Conservation (phyloP, 2,888 invertebrate species). For the Belgica antarctica region DNA sequence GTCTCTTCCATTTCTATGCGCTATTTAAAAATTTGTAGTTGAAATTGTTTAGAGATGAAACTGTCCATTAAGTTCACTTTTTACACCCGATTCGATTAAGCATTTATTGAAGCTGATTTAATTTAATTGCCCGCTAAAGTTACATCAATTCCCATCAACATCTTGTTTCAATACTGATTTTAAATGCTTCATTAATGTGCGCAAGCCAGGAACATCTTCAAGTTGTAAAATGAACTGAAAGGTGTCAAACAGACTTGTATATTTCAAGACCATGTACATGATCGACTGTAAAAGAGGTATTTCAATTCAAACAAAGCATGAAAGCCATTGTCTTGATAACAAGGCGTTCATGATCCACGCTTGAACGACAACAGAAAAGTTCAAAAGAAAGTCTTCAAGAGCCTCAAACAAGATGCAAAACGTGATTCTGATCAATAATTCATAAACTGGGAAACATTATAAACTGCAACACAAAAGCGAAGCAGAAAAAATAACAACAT, state of each 20-base stretch:
- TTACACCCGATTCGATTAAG: background rate
- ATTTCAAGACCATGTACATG: too few species aligned
- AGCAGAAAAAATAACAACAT: slow-evolving; percentile 30
- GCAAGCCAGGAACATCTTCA: background rate
- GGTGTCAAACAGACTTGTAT: too few species aligned
- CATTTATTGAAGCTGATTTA: slow-evolving; percentile 32
- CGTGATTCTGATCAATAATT: slow-evolving; percentile 44
- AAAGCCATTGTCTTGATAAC: background rate
- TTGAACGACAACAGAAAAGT: background rate
- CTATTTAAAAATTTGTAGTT: background rate
- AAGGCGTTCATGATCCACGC: background rate
- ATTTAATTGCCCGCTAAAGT: slow-evolving; percentile 36
- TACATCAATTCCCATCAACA: slow-evolving; percentile 24
- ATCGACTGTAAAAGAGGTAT: too few species aligned
- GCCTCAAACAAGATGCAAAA: slow-evolving; percentile 31
- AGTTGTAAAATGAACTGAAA: too few species aligned
- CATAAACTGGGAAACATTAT: slow-evolving; percentile 11
- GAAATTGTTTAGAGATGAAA: background rate
- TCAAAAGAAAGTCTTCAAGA: slow-evolving; percentile 20
- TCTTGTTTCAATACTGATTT: slow-evolving; percentile 23
- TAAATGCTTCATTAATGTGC: background rate
- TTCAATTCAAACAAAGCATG: background rate
- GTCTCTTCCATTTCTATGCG: background rate
- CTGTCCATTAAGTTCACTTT: background rate
- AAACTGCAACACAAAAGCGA: background rate